phyloP scores from a whole-genome alignment of 2,113 vertebrate species.

The Menidia beryllina region DNA sequence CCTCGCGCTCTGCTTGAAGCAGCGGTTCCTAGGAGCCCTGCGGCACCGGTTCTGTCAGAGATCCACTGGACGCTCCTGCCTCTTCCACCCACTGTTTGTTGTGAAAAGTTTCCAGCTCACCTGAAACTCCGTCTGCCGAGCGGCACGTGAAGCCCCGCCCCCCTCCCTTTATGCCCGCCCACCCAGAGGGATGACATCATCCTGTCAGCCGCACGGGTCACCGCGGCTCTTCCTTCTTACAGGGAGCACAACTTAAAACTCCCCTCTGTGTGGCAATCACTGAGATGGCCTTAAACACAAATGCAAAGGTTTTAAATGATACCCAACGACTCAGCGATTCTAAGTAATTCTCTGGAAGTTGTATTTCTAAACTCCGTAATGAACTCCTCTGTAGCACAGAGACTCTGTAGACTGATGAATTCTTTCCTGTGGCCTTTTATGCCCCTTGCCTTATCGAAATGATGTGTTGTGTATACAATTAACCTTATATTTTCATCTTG shows the following conservation, averaged over 20 bases:
- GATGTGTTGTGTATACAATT: too few relatives aligned
- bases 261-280: too few relatives aligned
- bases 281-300: too few relatives aligned
- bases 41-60: not conserved
- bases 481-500: too few relatives aligned
- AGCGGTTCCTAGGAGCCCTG: not conserved
- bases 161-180: not conserved
- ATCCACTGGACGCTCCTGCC: not conserved
- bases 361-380: too few relatives aligned
- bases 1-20: not conserved
- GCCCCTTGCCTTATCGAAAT: too few relatives aligned
- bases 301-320: too few relatives aligned
- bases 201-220: constrained; percentile 15
- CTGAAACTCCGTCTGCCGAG: constrained; percentile 57
- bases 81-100: constrained; percentile 52
- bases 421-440: too few relatives aligned
- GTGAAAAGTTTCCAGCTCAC: constrained; percentile 70
- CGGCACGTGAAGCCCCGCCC: constrained; percentile 31
- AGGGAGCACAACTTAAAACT: not conserved
- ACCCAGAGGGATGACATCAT: constrained; percentile 70
- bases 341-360: too few relatives aligned
- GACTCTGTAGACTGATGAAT: too few relatives aligned
- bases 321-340: too few relatives aligned
- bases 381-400: too few relatives aligned
- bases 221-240: constrained; percentile 40